Evolutionary conservation across 1,140 invertebrate genomes (phyloP).

Genomic region (Chrysomallon squamiferum): DNA sequence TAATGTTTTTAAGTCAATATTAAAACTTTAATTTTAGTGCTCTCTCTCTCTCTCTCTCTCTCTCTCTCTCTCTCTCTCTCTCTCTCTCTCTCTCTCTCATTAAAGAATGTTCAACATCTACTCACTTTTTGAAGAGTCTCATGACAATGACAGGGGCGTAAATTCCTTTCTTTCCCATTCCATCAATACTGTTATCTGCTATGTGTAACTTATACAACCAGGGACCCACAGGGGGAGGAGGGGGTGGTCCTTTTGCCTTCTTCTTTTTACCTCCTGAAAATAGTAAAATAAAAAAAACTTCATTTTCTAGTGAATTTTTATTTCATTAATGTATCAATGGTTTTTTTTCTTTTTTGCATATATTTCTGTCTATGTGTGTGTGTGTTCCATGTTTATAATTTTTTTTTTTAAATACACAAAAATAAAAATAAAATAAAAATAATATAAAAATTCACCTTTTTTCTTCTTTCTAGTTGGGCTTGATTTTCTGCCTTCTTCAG

Average conservation of each 20-base stretch:
- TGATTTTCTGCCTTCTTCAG: too few relatives aligned
- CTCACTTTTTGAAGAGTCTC: slow-evolving; percentile 56
- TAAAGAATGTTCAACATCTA: too few relatives aligned
- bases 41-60: too few relatives aligned
- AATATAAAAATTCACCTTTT: too few relatives aligned
- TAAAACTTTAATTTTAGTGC: too few relatives aligned
- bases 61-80: too few relatives aligned
- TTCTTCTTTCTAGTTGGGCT: too few relatives aligned
- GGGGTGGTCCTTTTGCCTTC: slow-evolving; percentile 51
- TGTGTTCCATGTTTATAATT: not conserved
- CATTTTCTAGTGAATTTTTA: not conserved
- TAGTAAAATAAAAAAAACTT: too few relatives aligned
- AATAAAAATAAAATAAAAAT: too few relatives aligned
- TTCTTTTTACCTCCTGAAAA: slow-evolving; percentile 49
- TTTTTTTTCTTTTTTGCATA: not conserved
- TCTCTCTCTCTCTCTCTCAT: too few relatives aligned
- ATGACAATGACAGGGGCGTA: slow-evolving; percentile 55
- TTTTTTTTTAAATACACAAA: not conserved
- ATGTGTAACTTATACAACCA: slow-evolving; percentile 61
- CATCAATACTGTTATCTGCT: slow-evolving; percentile 62
- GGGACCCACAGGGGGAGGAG: slow-evolving; percentile 58
- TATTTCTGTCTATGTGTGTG: too few relatives aligned
- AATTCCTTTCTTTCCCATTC: slow-evolving; percentile 38
- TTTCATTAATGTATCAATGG: not conserved
- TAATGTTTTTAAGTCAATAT: too few relatives aligned